Evolutionary conservation across 2,113 vertebrate species (phyloP).

Genomic region (Pluvianellus socialis): DNA sequence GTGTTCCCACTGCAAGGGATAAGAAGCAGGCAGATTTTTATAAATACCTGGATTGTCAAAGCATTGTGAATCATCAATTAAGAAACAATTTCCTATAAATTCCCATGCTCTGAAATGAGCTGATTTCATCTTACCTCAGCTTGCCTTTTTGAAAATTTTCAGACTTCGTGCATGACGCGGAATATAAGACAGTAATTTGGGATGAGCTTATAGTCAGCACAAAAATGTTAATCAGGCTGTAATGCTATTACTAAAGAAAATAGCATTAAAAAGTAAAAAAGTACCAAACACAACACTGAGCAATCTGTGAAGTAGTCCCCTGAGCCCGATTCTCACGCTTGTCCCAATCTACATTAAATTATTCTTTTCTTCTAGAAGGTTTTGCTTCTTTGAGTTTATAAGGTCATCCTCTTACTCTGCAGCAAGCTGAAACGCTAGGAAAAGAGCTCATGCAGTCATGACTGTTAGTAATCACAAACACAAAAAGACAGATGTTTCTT

Average conservation of each 20-base stretch:
- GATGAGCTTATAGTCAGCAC: background rate
- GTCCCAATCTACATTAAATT: background rate
- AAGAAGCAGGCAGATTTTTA: background rate
- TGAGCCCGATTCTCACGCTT: background rate
- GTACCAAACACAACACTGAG: background rate
- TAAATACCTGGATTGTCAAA: background rate
- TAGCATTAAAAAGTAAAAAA: background rate
- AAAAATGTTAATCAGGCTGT: conserved; percentile 1
- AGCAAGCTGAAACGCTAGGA: background rate
- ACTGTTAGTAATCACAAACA: background rate
- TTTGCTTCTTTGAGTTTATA: background rate
- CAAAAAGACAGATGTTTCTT: background rate
- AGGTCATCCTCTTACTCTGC: background rate
- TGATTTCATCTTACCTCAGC: background rate
- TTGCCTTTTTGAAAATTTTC: background rate
- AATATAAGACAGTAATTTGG: background rate
- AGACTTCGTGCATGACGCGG: background rate
- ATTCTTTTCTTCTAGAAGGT: background rate
- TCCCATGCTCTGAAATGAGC: background rate
- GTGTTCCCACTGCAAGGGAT: fast-evolving
- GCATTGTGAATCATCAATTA: background rate
- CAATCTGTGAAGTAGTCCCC: conserved; percentile 5
- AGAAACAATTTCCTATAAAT: background rate
- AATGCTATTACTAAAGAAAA: conserved; percentile 38
- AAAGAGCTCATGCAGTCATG: background rate